These are phyloP conservation scores for Pterois miles DNA, from an alignment of 2,797 vertebrate genomes.

Conservation along the genomic window DNA sequence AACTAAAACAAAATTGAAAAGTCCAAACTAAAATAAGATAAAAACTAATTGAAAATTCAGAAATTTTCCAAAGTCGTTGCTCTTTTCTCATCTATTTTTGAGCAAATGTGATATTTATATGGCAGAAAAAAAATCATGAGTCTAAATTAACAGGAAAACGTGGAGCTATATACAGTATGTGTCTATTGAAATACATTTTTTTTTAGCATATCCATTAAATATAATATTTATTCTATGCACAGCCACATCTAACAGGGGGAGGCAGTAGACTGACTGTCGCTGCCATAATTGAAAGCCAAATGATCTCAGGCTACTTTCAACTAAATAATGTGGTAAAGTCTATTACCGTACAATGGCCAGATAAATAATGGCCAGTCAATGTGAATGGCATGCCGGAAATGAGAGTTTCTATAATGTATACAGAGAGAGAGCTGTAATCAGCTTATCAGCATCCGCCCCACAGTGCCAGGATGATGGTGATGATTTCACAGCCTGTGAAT, in stretches of 20 bases:
- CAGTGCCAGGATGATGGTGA: slow-evolving; percentile 27
- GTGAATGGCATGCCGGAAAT: slow-evolving; percentile 51
- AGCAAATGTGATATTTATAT: not conserved
- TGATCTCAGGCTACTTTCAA: not conserved
- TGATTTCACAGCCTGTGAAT: slow-evolving; percentile 40
- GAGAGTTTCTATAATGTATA: slow-evolving; percentile 35
- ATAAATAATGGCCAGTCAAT: slow-evolving; percentile 44
- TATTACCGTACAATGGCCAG: slow-evolving; percentile 11
- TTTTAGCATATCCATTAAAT: not conserved
- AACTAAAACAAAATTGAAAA: too few species aligned
- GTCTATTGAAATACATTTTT: not conserved
- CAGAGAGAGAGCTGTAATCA: slow-evolving; percentile 36
- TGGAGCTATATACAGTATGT: too few species aligned
- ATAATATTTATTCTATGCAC: not conserved
- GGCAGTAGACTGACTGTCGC: not conserved
- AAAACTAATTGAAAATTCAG: too few species aligned
- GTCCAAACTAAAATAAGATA: too few species aligned
- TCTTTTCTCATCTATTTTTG: too few species aligned
- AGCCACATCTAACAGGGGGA: not conserved
- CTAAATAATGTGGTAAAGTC: slow-evolving; percentile 26
- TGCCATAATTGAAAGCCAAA: slow-evolving; percentile 9
- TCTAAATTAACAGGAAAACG: too few species aligned
- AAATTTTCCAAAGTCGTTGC: too few species aligned
- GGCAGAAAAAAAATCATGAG: too few species aligned
- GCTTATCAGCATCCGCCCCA: slow-evolving; percentile 56